Evolutionary conservation across 2,797 vertebrate species (phyloP).

Genomic region (Eulemur rubriventer): DNA sequence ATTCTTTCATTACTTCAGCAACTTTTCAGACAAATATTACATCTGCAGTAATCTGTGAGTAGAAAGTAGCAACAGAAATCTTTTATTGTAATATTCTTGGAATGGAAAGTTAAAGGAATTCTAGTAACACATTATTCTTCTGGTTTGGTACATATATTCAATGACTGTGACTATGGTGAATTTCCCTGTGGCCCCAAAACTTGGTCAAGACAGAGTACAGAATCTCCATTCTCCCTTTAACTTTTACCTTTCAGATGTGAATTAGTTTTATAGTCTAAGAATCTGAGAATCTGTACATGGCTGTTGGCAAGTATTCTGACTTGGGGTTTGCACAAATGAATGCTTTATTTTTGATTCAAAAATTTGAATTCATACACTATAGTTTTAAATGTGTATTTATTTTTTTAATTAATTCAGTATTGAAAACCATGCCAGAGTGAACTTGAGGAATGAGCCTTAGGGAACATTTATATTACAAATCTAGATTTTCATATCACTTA

Average conservation of each 20-base stretch:
- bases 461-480: constrained; percentile 15
- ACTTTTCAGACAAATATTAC: neutral
- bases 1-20: neutral
- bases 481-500: constrained; percentile 22
- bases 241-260: neutral
- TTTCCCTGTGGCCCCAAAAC: neutral
- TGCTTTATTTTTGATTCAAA: neutral
- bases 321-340: neutral
- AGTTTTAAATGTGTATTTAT: neutral
- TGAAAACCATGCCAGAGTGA: constrained; percentile 19
- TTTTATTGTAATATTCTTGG: neutral
- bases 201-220: neutral
- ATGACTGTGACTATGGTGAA: neutral
- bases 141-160: neutral
- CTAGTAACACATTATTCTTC: neutral
- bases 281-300: neutral
- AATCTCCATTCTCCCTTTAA: neutral
- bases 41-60: neutral
- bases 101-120: neutral
- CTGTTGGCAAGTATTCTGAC: neutral
- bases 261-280: neutral
- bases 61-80: neutral
- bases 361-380: neutral
- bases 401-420: constrained; percentile 4
- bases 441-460: neutral